Conservation (phyloP, 2,113 vertebrate genomes). For the Scalopus aquaticus region DNA sequence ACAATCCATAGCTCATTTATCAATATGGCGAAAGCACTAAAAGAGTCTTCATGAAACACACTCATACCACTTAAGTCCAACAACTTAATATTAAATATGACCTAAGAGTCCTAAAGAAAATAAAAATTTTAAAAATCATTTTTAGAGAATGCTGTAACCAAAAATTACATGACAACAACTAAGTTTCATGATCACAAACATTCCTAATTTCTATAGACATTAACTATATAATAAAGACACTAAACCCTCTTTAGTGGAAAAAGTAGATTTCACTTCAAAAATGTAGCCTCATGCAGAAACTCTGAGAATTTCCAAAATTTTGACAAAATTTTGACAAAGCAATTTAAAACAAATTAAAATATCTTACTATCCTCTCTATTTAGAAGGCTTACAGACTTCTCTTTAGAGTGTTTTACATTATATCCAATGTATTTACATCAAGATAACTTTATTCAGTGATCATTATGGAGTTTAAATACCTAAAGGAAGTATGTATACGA, state of each 20-base stretch:
- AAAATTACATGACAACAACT: background rate
- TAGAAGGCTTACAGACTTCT: background rate
- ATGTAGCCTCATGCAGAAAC: background rate
- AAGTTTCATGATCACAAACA: background rate
- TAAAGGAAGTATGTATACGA: background rate
- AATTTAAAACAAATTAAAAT: background rate
- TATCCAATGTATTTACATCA: background rate
- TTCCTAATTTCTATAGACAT: slow-evolving; percentile 33
- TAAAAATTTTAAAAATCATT: background rate
- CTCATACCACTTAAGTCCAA: background rate
- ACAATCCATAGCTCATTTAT: background rate
- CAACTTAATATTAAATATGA: slow-evolving; percentile 7
- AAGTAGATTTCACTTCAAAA: slow-evolving; percentile 11
- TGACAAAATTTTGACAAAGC: slow-evolving; percentile 49
- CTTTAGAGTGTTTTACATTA: background rate
- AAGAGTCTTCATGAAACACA: background rate
- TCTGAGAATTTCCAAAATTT: background rate
- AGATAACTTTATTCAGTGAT: background rate
- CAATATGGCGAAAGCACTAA: background rate
- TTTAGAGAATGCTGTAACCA: slow-evolving; percentile 4
- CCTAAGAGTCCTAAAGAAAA: slow-evolving; percentile 16
- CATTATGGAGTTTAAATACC: background rate
- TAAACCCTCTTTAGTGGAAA: background rate
- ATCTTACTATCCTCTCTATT: background rate
- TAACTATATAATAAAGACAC: background rate